Percentiles rank a stretch among this genome's conserved stretches.
Conservation (phyloP, 2,797 vertebrate species). For the Oryzias sinensis region DNA sequence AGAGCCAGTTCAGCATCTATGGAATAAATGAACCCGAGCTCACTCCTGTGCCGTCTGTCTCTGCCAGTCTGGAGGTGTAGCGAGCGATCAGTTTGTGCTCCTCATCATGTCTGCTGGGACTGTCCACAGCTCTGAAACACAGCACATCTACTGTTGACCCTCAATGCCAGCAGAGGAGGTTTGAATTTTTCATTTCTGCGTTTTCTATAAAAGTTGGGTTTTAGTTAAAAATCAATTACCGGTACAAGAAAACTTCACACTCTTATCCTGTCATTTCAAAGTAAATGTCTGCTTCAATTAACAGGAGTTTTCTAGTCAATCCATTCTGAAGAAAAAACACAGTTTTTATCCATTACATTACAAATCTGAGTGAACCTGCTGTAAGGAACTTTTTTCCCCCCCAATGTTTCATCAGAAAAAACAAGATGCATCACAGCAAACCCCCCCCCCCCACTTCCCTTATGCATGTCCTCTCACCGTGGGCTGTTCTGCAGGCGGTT, state of each 20-base stretch:
- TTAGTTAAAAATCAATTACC: too few relatives aligned
- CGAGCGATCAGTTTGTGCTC: constrained; percentile 93
- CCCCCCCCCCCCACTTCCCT: background rate
- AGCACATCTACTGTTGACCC: background rate
- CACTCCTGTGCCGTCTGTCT: constrained; percentile 81
- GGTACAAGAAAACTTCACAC: too few relatives aligned
- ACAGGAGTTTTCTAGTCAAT: too few relatives aligned
- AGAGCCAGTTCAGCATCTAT: background rate
- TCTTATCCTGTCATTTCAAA: too few relatives aligned
- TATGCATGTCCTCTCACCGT: constrained; percentile 77
- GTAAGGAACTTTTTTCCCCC: too few relatives aligned
- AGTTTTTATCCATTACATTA: too few relatives aligned
- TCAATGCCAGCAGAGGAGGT: background rate
- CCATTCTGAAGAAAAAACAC: too few relatives aligned
- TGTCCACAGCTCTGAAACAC: constrained; percentile 78
- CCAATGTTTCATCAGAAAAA: too few relatives aligned
- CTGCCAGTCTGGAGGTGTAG: constrained; percentile 89
- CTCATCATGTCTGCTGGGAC: constrained; percentile 87
- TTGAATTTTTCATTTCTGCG: background rate
- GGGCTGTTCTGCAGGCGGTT: constrained; percentile 83
- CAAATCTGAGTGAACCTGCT: too few relatives aligned
- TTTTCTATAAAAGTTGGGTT: too few relatives aligned
- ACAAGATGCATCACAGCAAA: too few relatives aligned
- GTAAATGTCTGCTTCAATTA: too few relatives aligned
- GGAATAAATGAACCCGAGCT: constrained; percentile 56